Evolutionary conservation across 2,797 vertebrate genomes (phyloP), one percentile per base, ranked within the genome.

Genomic region (Heterohyrax brucei): DNA sequence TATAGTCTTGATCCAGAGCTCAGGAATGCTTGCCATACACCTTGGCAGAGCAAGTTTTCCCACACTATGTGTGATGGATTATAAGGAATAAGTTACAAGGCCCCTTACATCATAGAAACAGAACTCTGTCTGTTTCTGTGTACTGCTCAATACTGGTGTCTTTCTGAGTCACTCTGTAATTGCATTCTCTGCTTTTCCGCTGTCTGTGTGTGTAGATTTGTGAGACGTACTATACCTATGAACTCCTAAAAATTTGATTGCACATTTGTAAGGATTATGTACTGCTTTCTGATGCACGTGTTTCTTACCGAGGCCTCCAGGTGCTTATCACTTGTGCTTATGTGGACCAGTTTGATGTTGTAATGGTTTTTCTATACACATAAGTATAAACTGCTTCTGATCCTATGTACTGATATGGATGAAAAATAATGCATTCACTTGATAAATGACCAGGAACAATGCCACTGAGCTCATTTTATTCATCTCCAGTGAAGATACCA

Each of bases 351-450:
- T 16, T 81, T 33, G n/a, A 80, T 19, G 16, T 26, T 80, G 44
- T 33, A 91, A 56, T 88, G 53, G 2, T 84, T 59, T 46, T 3
- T 70, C 22, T 46, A 62, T 14, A 68, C 46, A 16, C 10, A 24
- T 80, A 66, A 62, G 10, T 64, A 87, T 7, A 94, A 78, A 78
- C n/a, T n/a, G n/a, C 19, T 84, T 83, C 46, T 78, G 44, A 80
- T 66, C 13, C 4, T 94, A 8, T 12, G 66, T 75, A 22, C 56
- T 59, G 50, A 53, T 26, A 39, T 10, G 19, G 9, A 83, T n/a
- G 22, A 48, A 81, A 92, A 83, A 33, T 6, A 64, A 83, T 79
- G 48, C 10, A 28, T 77, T 59, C 13, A 68, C 56, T 19, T 68
- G 5, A 66, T 30, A 28, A 26, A 5, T 46, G 28, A 5, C 22